Base-by-base conservation (phyloP, 35 echinoderm and acorn worm genomes). In the Strongylocentrotus purpuratus region DNA sequence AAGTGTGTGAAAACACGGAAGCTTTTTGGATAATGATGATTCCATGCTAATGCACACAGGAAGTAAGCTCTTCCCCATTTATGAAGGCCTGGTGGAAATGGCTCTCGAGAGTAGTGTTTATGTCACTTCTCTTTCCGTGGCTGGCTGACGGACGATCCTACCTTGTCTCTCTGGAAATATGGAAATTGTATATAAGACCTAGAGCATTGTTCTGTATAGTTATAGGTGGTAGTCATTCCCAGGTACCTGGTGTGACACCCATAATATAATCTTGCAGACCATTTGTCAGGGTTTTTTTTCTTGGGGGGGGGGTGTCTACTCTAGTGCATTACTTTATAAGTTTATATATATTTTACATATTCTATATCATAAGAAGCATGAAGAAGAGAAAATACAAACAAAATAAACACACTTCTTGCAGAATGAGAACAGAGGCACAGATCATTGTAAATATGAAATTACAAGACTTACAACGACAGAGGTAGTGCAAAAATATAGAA, bases 21-120 rank as follows among this genome's bases (percentile, higher is more conserved):
- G 65, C 65, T 78, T 78, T 28, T 78, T 78, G 20, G 65, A n/a
- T 78, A 78, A 78, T 78, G 65, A 78, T 78, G 65, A n/a, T 78
- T 78, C 25, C 4, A 78, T 28, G 65, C 65, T 28, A 78, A 78
- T 78, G 65, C 65, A 28, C 22, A 78, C 20, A 78, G 65, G 65
- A 78, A 78, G 65, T 78, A n/a, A 28, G 28, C 22, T 28, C 65
- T 78, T 78, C 20, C 65, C 25, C 28, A 22, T 22, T 7, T 28
- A 28, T n/a, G 7, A n/a, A 78, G 65, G 28, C 65, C 4, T 78
- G 65, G 65, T 78, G 20, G 65, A 78, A 28, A 78, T 78, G 65
- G 28, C 20, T 71, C 5, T n/a, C n/a, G n/a, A n/a, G 65, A 78
- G 65, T 78, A n/a, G 4, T 0, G n/a, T 78, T 14, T 59, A 59